These are phyloP conservation scores for Muntiacus reevesi DNA, from an alignment of 2,113 vertebrate genomes.

Conservation along the genomic window DNA sequence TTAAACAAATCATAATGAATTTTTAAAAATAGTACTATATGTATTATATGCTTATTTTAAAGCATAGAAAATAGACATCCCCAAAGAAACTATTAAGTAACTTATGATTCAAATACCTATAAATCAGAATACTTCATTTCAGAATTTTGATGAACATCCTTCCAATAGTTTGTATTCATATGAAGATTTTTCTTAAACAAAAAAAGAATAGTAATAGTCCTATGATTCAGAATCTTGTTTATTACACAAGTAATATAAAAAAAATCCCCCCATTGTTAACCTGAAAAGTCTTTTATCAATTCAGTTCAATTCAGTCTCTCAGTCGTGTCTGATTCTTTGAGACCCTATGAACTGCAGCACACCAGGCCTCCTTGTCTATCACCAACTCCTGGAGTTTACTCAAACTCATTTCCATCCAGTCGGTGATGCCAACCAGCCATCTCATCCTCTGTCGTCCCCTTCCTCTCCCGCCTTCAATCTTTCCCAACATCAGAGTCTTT, in stretches of 20 bases:
- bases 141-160: background rate
- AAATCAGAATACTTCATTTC: background rate
- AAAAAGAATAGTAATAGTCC: background rate
- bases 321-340: accelerated
- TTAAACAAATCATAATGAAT: background rate
- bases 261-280: background rate
- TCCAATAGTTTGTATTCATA: background rate
- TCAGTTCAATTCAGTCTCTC: background rate
- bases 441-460: background rate
- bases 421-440: background rate
- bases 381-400: background rate
- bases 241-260: background rate
- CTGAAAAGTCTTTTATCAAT: background rate
- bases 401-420: background rate
- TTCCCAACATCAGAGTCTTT: too few species aligned
- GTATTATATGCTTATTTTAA: background rate
- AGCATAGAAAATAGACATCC: background rate
- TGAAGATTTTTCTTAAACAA: background rate
- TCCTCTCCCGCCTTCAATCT: background rate
- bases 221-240: background rate
- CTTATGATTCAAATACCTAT: background rate
- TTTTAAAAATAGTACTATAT: background rate
- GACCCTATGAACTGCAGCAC: background rate
- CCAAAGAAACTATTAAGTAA: background rate
- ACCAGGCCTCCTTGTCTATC: background rate